phyloP scores from a whole-genome alignment of 30 jellyfish, hydroid and myxozoan species.

The Chrysaora quinquecirrha region DNA sequence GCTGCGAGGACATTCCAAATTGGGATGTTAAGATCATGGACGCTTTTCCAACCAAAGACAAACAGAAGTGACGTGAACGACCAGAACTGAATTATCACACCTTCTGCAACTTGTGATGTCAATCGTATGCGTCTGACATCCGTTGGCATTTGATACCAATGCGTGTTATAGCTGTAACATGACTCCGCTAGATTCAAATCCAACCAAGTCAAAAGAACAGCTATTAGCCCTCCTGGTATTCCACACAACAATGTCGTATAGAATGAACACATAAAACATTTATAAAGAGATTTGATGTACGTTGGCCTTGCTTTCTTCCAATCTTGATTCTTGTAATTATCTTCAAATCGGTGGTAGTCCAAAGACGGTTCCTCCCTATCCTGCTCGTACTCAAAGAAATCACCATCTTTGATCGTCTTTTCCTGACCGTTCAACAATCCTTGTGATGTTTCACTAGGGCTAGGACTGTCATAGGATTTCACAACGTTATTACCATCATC shows the following conservation, averaged over 20 bases:
- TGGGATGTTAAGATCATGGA: slow-evolving; percentile 3
- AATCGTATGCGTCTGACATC: background rate
- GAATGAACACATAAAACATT: background rate
- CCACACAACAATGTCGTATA: background rate
- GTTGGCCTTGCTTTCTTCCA: background rate
- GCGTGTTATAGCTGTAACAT: background rate
- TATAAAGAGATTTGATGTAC: background rate
- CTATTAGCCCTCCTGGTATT: background rate
- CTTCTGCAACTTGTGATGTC: slow-evolving; percentile 11
- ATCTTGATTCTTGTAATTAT: background rate
- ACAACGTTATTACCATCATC: too few species aligned
- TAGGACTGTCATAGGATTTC: too few species aligned
- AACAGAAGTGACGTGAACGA: background rate
- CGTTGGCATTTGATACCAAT: background rate
- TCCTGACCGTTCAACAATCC: too few species aligned
- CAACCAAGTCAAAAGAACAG: background rate
- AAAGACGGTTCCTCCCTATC: background rate
- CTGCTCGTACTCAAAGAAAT: background rate
- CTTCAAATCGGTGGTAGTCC: background rate
- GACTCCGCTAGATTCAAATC: background rate
- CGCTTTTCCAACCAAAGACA: slow-evolving; percentile 15
- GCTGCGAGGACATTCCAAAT: slow-evolving; percentile 24
- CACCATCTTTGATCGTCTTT: background rate
- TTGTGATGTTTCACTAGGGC: too few species aligned
- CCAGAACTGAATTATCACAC: slow-evolving; percentile 24